Conservation (phyloP, 2,888 invertebrate genomes). For the Parnassius mnemosyne region DNA sequence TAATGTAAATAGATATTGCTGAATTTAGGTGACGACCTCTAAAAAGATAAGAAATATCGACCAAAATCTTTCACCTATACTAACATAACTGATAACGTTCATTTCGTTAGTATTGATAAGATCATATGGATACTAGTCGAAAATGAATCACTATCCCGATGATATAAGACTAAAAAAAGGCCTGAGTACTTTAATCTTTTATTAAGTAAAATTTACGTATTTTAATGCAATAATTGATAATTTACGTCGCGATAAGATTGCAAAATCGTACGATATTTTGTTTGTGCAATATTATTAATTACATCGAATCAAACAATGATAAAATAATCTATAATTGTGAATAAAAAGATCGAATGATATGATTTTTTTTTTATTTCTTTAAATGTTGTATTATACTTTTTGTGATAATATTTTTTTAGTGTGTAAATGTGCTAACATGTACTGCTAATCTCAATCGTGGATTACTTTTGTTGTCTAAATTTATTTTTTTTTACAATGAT, state of each 20-base stretch:
- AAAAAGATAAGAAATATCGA: conserved; percentile 2
- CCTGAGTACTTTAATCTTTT: conserved; percentile 27
- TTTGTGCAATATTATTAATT: conserved; percentile 27
- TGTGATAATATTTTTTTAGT: too few species aligned
- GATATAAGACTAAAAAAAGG: conserved; percentile 28
- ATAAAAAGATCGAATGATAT: too few species aligned
- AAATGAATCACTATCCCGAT: conserved; percentile 15
- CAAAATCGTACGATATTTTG: conserved; percentile 55
- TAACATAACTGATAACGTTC: conserved; percentile 16
- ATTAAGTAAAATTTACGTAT: conserved; percentile 32
- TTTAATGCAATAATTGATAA: conserved; percentile 31
- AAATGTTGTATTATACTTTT: too few species aligned
- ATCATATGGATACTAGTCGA: conserved; percentile 3
- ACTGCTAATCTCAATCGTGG: too few species aligned
- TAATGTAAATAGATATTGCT: background rate
- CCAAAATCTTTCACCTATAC: conserved; percentile 1
- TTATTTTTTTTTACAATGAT: too few species aligned
- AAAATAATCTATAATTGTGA: background rate
- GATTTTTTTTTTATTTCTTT: too few species aligned
- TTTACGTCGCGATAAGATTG: conserved; percentile 56
- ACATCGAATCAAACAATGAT: conserved; percentile 29
- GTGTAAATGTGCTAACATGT: too few species aligned
- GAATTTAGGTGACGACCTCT: conserved; percentile 7
- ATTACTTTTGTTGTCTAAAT: too few species aligned
- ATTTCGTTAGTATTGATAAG: conserved; percentile 15